Evolutionary conservation across 2,888 invertebrate species (phyloP).

Genomic region (Chymomyza fuscimana): DNA sequence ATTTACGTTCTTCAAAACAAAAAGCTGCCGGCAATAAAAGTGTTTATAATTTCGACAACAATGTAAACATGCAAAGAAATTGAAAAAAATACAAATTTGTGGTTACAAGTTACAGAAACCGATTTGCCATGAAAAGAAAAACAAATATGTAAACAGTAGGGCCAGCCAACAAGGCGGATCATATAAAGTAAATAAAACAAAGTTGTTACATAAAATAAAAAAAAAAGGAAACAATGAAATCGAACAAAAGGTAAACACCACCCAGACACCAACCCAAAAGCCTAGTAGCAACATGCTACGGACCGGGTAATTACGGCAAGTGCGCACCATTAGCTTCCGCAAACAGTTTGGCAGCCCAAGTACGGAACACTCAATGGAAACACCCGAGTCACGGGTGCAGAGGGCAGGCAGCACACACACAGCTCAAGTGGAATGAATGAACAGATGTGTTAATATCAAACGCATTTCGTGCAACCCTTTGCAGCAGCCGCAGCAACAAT

Average conservation of each 20-base stretch:
- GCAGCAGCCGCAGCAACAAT: constrained; percentile 48
- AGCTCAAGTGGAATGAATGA: constrained; percentile 78
- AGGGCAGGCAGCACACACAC: constrained; percentile 23
- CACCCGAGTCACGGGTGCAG: constrained; percentile 33
- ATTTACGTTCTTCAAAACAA: constrained; percentile 37
- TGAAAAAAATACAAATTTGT: constrained; percentile 32
- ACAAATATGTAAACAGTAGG: constrained; percentile 57
- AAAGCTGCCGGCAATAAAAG: not conserved
- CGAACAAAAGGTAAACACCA: constrained; percentile 57
- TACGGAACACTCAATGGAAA: constrained; percentile 42
- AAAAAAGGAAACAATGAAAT: constrained; percentile 57
- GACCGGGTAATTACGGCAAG: constrained; percentile 70
- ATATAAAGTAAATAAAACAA: constrained; percentile 46
- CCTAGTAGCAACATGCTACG: not conserved
- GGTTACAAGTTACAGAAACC: constrained; percentile 69
- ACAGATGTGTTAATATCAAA: constrained; percentile 80
- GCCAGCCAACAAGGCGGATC: not conserved
- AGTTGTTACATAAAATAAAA: constrained; percentile 49
- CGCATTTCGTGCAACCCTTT: constrained; percentile 76
- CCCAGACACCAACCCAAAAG: constrained; percentile 18
- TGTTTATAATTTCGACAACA: constrained; percentile 25
- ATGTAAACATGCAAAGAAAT: constrained; percentile 14
- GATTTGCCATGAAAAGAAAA: constrained; percentile 60
- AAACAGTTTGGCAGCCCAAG: constrained; percentile 52
- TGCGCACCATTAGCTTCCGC: constrained; percentile 73